Evolutionary conservation across 2,113 vertebrate genomes (phyloP).

Genomic region (Chloropsis cyanopogon): DNA sequence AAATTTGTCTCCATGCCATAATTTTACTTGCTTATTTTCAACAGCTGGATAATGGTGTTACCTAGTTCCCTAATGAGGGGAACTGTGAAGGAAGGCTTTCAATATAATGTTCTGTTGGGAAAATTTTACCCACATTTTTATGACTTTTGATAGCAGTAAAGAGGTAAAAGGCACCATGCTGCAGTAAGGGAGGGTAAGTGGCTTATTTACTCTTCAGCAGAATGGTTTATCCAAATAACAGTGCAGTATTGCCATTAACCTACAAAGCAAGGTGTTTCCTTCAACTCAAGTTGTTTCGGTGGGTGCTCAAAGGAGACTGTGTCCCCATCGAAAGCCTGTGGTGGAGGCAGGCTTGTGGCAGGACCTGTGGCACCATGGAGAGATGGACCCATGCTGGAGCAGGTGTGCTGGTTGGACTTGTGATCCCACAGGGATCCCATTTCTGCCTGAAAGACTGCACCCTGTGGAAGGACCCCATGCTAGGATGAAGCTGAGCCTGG

Average conservation of each 20-base stretch:
- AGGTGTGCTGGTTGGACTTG: neutral
- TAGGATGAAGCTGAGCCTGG: neutral
- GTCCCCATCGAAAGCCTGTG: no score
- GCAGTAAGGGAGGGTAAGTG: neutral
- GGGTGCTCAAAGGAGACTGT: accelerated
- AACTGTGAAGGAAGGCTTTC: neutral
- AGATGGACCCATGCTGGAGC: accelerated
- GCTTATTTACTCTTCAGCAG: neutral
- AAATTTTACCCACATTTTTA: neutral
- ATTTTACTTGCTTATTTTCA: neutral
- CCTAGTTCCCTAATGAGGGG: neutral
- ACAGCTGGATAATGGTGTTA: neutral
- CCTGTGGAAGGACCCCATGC: neutral
- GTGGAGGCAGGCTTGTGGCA: neutral
- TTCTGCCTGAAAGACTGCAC: neutral
- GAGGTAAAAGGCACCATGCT: neutral
- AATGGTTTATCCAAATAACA: neutral
- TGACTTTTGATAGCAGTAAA: neutral
- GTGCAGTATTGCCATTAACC: neutral
- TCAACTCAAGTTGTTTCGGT: neutral
- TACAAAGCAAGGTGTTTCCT: neutral
- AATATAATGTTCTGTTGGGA: neutral
- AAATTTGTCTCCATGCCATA: neutral
- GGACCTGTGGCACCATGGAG: neutral
- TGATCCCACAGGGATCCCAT: neutral